Evolutionary conservation across 2,113 vertebrate genomes (phyloP).

Genomic region (Capricornis sumatraensis): DNA sequence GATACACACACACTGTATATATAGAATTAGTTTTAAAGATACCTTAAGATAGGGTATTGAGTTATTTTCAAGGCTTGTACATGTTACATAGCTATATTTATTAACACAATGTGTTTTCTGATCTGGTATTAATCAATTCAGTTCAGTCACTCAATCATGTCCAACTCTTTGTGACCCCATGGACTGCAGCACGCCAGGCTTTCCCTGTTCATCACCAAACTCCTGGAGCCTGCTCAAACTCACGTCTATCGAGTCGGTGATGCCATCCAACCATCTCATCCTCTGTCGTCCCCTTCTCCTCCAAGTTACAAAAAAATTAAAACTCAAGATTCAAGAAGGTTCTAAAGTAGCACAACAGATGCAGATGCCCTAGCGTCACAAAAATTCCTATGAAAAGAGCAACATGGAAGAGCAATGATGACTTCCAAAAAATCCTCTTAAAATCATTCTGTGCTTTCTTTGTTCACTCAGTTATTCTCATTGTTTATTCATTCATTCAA

Average conservation of each 20-base stretch:
- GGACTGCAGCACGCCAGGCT: neutral
- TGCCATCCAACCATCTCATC: neutral
- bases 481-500: neutral
- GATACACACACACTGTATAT: neutral
- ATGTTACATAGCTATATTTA: neutral
- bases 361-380: neutral
- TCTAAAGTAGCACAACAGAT: neutral
- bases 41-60: neutral
- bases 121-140: neutral
- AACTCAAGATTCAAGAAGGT: conserved; percentile 14
- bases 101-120: conserved; percentile 29
- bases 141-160: neutral
- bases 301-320: conserved; percentile 26
- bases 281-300: neutral
- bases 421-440: neutral
- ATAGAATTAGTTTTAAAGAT: neutral
- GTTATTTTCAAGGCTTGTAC: neutral
- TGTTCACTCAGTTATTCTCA: neutral
- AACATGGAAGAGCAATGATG: neutral
- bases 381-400: neutral
- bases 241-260: neutral
- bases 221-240: neutral
- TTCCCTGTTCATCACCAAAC: neutral
- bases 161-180: neutral
- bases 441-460: neutral